Percentiles rank a stretch among this genome's conserved stretches.
Evolutionary conservation across 2,797 vertebrate species (phyloP).

Genomic region (Microhierax caerulescens): DNA sequence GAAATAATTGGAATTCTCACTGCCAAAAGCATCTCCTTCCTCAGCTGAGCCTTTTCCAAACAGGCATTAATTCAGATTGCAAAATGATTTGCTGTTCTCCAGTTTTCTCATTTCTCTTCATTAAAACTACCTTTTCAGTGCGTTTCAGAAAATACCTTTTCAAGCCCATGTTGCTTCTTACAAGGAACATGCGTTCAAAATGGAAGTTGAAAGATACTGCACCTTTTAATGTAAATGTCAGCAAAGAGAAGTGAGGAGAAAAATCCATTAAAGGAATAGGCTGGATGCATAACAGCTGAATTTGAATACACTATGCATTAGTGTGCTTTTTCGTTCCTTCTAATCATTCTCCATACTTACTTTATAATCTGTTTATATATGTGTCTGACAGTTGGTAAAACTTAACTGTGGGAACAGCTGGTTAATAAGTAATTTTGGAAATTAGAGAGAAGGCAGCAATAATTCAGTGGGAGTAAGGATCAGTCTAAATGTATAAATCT

Average conservation of each 20-base stretch:
- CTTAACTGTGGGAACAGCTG: slow-evolving; percentile 46
- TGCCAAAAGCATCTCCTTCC: slow-evolving; percentile 70
- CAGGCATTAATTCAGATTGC: slow-evolving; percentile 61
- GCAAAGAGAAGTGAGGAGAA: slow-evolving; percentile 64
- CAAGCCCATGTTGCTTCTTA: background rate
- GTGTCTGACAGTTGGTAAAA: slow-evolving; percentile 39
- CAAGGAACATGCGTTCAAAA: slow-evolving; percentile 32
- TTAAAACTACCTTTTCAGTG: slow-evolving; percentile 38
- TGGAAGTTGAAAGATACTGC: slow-evolving; percentile 49
- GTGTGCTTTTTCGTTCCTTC: slow-evolving; percentile 44
- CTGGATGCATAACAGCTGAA: slow-evolving; percentile 64
- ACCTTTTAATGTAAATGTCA: slow-evolving; percentile 64
- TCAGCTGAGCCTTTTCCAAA: slow-evolving; percentile 65
- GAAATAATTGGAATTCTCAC: slow-evolving; percentile 71
- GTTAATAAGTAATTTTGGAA: slow-evolving; percentile 68
- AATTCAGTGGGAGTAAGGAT: slow-evolving; percentile 5
- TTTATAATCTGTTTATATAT: slow-evolving; percentile 70
- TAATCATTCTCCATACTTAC: slow-evolving; percentile 61
- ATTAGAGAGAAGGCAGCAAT: background rate
- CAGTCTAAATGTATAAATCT: background rate
- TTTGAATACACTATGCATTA: slow-evolving; percentile 69
- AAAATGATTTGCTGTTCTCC: background rate
- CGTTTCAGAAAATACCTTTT: slow-evolving; percentile 22
- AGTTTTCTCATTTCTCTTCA: slow-evolving; percentile 18
- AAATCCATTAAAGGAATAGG: slow-evolving; percentile 70